Evolutionary conservation across 2,113 vertebrate species (phyloP), one percentile per base, ranked within the genome.

Genomic region (Lamprotornis superbus): DNA sequence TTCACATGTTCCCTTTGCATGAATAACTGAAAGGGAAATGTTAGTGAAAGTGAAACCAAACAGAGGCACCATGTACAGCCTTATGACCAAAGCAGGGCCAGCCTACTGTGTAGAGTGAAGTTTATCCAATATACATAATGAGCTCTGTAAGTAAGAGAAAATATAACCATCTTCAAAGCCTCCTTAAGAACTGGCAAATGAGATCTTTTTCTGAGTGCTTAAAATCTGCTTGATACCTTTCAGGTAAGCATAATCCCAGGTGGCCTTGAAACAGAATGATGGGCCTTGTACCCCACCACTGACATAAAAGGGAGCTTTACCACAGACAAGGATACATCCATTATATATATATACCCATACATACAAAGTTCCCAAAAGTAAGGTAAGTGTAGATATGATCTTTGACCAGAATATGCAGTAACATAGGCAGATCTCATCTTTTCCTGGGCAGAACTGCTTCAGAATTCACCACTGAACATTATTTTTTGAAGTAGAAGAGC

Each of bases 11-110:
- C 64, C 39, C 42, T 90, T 57, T 50, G 55, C 63, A 44, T 22
- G 33, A 14, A 9, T 84, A 92, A 50, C 67, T 39, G 70, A 80
- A 94, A 95, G 46, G n/a, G 80, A 71, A 96, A 87, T 4, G 15
- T 52, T 69, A 60, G 63, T 78, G 71, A 96, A 95, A 95, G 85
- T n/a, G 28, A 94, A 95, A 80, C 30, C 22, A 53, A 95, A 55
- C 60, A 94, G 63, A 95, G 79, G 39, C 64, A 77, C 64, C 5
- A 9, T 53, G 65, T 8, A 70, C 33, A 96, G 31, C 78, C 88
- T 84, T 76, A 93, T 1, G 37, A 87, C 77, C 74, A 81, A 87
- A 69, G 60, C 42, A 75, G 77, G 89, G 87, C 74, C 64, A 74
- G 56, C 31, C 42, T 94, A 63, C 83, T 71, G n/a, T 7, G 27